Evolutionary conservation across 2,797 vertebrate species (phyloP), one percentile per base, ranked within the genome.

Genomic region (Chrosomus eos): DNA sequence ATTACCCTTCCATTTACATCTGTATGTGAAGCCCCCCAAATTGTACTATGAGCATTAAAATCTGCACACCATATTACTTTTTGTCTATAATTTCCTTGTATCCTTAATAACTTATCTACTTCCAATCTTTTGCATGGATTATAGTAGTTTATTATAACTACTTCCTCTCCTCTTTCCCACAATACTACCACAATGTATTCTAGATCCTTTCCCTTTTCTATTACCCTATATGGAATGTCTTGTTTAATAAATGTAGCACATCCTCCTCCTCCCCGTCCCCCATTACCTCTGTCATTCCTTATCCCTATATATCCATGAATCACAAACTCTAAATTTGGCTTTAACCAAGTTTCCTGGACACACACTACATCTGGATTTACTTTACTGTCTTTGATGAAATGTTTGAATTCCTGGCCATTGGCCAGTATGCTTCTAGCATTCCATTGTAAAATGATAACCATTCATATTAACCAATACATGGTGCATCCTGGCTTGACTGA

Each of bases 401-500:
- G 64, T n/a, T 67, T 67, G 31, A 67, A 67, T 67, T 67, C 31
- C 64, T 67, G 14, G 23, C 60, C 60, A 62, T 62, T 62, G 60
- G 60, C 60, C 9, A 62, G 23, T 62, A 62, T 13, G 23, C 64
- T 67, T 18, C 64, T 67, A 6, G 28, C 11, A 67, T 67, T 67
- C 64, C 64, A 67, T 31, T 18, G 64, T 36, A 67, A 67, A 5
- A 19, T 31, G 6, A 67, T 28, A 31, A 67, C 64, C 64, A 67
- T 67, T 67, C 33, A n/a, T 28, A 67, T 67, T 36, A 28, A 14
- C 64, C 64, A 33, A 67, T 67, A 45, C 43, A 45, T 45, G 64
- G 1, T 67, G 64, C 64, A 33, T 67, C 64, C 64, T 67, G 28
- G 64, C 64, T 67, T 67, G 64, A 67, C 64, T 67, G 64, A 67